A percentile compares a stretch with the other conserved stretches of the same genome.
Evolutionary conservation across 2,113 vertebrate species (phyloP).

Genomic region (Meles meles): DNA sequence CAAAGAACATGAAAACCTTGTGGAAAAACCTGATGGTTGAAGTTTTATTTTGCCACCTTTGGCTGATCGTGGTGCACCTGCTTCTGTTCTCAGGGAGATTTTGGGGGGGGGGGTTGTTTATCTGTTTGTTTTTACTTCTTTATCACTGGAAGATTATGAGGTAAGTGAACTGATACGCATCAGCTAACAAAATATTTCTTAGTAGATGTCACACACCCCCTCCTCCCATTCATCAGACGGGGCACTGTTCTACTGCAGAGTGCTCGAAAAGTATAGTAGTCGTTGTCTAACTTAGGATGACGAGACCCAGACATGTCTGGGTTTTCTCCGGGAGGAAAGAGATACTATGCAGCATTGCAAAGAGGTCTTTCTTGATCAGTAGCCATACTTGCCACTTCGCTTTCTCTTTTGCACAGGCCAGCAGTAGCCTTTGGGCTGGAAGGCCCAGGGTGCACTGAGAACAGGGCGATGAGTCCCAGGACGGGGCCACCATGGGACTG

Average conservation of each 20-base stretch:
- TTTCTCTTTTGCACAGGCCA: background rate
- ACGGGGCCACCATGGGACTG: fast-evolving
- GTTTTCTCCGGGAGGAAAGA: background rate
- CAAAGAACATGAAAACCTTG: background rate
- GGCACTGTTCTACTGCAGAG: fast-evolving
- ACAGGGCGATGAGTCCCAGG: background rate
- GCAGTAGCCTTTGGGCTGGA: background rate
- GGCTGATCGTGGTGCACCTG: background rate
- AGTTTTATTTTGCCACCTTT: background rate
- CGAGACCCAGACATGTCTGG: background rate
- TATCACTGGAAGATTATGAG: background rate
- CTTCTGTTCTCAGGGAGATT: background rate
- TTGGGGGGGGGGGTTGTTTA: background rate
- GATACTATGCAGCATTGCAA: background rate
- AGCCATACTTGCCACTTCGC: background rate
- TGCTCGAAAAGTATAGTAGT: background rate
- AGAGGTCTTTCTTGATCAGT: background rate
- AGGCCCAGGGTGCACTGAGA: background rate
- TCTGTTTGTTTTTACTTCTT: background rate
- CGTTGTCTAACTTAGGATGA: background rate
- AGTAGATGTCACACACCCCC: background rate
- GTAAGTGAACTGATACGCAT: background rate
- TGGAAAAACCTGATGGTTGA: background rate
- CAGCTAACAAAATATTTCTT: background rate
- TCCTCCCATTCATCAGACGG: fast-evolving